Conservation (phyloP, 2,888 invertebrate species). For the Drosophila colorata region DNA sequence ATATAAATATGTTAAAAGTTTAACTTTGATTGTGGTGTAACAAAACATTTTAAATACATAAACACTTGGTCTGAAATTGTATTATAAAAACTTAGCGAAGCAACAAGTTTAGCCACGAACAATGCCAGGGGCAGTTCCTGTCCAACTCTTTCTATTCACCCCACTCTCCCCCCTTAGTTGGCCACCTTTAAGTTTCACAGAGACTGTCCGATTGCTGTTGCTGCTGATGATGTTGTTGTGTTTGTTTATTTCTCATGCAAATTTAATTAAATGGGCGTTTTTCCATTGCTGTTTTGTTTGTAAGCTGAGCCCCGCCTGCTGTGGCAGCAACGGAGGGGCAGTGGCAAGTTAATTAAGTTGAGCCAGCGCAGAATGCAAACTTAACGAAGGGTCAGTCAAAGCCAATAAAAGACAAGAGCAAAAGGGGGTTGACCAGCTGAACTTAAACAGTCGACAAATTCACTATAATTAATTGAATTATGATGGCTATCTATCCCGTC, state of each 20-base stretch:
- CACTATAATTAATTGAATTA: slow-evolving; percentile 28
- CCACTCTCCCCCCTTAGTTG: not conserved
- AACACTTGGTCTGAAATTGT: not conserved
- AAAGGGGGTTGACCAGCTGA: slow-evolving; percentile 38
- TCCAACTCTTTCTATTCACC: not conserved
- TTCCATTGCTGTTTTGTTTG: slow-evolving; percentile 63
- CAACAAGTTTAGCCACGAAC: slow-evolving; percentile 19
- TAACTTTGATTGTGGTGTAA: not conserved
- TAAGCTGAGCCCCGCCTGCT: slow-evolving; percentile 40
- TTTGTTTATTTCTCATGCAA: slow-evolving; percentile 61
- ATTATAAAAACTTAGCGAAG: not conserved
- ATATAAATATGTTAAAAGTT: too few relatives aligned
- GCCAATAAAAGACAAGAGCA: slow-evolving; percentile 17
- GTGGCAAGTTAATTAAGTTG: slow-evolving; percentile 68
- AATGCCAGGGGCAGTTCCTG: not conserved
- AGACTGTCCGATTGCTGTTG: slow-evolving; percentile 6
- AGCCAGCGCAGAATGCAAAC: slow-evolving; percentile 35
- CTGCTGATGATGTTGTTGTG: slow-evolving; percentile 16
- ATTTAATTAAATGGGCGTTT: slow-evolving; percentile 71
- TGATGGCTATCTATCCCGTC: slow-evolving; percentile 7
- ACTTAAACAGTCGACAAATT: slow-evolving; percentile 21
- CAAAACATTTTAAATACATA: not conserved
- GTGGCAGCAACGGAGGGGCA: slow-evolving; percentile 5
- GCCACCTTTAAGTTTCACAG: slow-evolving; percentile 7
- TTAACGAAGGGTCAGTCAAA: slow-evolving; percentile 17